phyloP scores from a whole-genome alignment of 2,797 vertebrate genomes.

The Fringilla coelebs region DNA sequence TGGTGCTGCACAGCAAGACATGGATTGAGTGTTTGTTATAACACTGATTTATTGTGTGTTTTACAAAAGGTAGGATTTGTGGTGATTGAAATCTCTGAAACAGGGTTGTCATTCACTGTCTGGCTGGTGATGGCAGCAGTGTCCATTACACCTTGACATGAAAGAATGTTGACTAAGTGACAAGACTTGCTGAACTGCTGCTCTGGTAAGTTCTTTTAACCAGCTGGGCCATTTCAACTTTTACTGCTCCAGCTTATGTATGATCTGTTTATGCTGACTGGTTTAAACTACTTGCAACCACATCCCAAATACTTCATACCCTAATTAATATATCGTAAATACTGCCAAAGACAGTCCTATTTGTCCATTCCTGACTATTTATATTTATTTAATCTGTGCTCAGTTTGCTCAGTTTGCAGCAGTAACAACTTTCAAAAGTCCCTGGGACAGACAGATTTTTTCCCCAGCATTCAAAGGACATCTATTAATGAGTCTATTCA shows the following conservation, averaged over 20 bases:
- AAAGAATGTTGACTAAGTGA: neutral
- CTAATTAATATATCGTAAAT: neutral
- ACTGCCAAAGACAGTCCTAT: neutral
- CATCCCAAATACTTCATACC: neutral
- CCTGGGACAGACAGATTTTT: neutral
- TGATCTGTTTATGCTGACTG: neutral
- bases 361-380: neutral
- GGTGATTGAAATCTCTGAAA: neutral
- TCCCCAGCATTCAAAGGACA: neutral
- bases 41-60: neutral
- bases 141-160: rapidly evolving
- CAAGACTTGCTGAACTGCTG: neutral
- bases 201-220: neutral
- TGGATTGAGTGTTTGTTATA: neutral
- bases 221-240: neutral
- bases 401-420: neutral
- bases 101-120: neutral
- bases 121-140: neutral
- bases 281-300: neutral
- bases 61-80: neutral
- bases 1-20: neutral
- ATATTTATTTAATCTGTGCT: neutral
- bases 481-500: neutral
- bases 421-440: neutral
- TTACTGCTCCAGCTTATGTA: neutral